Conservation (phyloP, 2,797 vertebrate genomes). For the Propithecus perrieri region DNA sequence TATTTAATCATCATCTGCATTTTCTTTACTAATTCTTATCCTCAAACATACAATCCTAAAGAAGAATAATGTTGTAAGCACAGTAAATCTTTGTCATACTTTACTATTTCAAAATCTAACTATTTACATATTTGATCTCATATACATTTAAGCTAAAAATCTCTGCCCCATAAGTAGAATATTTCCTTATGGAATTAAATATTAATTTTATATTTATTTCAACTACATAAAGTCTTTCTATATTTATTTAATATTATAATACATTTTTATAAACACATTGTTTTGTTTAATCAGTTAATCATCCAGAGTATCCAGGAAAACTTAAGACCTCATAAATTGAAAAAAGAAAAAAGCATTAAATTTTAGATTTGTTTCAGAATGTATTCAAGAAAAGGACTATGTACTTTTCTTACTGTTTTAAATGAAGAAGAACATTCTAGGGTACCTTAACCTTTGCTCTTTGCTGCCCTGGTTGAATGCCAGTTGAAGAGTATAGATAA, state of each 20-base stretch:
- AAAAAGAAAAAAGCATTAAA: background rate
- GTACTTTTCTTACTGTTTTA: background rate
- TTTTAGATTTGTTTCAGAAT: conserved; percentile 50
- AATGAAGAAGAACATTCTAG: background rate
- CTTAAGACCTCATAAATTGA: background rate
- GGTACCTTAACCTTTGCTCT: background rate
- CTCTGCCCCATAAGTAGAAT: background rate
- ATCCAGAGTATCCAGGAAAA: background rate
- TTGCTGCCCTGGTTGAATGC: background rate
- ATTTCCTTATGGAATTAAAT: conserved; percentile 28
- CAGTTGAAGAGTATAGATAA: background rate
- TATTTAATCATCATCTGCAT: background rate
- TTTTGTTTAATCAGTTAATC: background rate
- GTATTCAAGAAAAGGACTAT: background rate
- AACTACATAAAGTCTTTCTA: background rate
- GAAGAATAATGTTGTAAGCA: background rate
- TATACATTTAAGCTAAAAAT: conserved; percentile 27
- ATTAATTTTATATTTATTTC: conserved; percentile 5
- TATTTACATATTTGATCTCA: conserved; percentile 5
- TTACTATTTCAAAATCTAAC: background rate
- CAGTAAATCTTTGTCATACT: background rate
- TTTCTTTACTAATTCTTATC: conserved; percentile 36
- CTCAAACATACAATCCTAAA: background rate
- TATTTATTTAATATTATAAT: background rate
- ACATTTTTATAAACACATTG: background rate